phyloP scores from a whole-genome alignment of 2,888 invertebrate genomes.

The Caradrina clavipalpis region DNA sequence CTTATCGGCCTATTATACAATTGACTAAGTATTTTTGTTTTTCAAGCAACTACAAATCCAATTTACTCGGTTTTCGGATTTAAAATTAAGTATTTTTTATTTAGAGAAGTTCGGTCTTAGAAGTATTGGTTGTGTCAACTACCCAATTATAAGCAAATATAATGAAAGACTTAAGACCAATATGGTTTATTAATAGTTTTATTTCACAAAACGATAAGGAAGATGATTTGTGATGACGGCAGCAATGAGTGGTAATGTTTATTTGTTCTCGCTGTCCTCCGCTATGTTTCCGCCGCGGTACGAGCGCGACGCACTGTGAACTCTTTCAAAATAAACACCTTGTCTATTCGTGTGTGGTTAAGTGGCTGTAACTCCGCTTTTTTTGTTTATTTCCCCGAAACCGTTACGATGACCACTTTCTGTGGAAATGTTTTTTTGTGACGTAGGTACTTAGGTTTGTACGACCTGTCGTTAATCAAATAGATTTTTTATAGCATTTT shows the following conservation, averaged over 20 bases:
- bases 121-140: no score
- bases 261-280: constrained; percentile 61
- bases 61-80: no score
- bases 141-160: background rate
- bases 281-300: constrained; percentile 45
- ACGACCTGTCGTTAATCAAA: constrained; percentile 35
- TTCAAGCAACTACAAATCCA: no score
- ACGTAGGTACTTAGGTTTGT: constrained; percentile 26
- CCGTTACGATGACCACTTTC: constrained; percentile 70
- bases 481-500: background rate
- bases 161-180: no score
- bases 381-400: constrained; percentile 76
- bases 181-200: background rate
- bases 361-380: constrained; percentile 75
- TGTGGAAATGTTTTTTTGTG: constrained; percentile 59
- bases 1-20: no score
- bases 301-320: constrained; percentile 67
- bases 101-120: no score
- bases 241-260: constrained; percentile 37
- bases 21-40: no score
- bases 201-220: background rate
- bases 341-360: constrained; percentile 78
- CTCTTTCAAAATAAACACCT: constrained; percentile 81
- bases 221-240: constrained; percentile 29
- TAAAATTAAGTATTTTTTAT: no score